A percentile compares a stretch with the other conserved stretches of the same genome.
Evolutionary conservation across 2,797 vertebrate species (phyloP).

Genomic region (Macrochelys suwanniensis): DNA sequence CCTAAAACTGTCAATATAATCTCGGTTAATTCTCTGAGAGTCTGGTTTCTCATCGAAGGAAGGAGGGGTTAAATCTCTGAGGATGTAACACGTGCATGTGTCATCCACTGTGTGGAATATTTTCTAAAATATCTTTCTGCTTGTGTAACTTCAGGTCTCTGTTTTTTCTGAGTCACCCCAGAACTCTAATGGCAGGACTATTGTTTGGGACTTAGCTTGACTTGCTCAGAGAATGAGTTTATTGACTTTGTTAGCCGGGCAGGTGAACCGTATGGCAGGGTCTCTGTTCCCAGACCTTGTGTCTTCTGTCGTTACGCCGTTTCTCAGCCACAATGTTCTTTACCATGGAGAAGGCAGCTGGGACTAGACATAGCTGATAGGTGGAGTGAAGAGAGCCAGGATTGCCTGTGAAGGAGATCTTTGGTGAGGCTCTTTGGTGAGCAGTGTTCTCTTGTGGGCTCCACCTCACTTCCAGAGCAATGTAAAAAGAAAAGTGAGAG

Average conservation of each 20-base stretch:
- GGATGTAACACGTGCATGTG: constrained; percentile 51
- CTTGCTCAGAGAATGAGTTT: constrained; percentile 34
- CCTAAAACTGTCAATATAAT: constrained; percentile 77
- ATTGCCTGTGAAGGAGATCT: background rate
- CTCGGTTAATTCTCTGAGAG: constrained; percentile 67
- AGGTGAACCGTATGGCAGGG: fast-evolving
- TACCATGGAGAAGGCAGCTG: background rate
- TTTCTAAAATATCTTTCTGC: constrained; percentile 67
- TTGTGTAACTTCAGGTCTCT: constrained; percentile 53
- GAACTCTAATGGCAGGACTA: constrained; percentile 7
- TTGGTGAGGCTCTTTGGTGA: too few relatives aligned
- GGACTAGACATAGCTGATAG: constrained; percentile 38
- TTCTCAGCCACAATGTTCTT: constrained; percentile 6
- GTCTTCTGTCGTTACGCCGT: background rate
- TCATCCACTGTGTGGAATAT: constrained; percentile 54
- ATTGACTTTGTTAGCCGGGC: constrained; percentile 41
- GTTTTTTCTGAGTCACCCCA: constrained; percentile 51
- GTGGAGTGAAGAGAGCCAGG: constrained; percentile 52
- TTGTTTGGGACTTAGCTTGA: constrained; percentile 35
- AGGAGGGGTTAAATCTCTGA: constrained; percentile 72
- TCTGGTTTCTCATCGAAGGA: constrained; percentile 69
- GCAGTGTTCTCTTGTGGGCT: background rate
- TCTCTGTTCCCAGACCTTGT: constrained; percentile 18
- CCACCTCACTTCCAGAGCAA: background rate
- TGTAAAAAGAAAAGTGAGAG: constrained; percentile 6